Evolutionary conservation across 1,140 invertebrate species (phyloP), one percentile per base, ranked within the genome.

Genomic region (Diabrotica undecimpunctata): DNA sequence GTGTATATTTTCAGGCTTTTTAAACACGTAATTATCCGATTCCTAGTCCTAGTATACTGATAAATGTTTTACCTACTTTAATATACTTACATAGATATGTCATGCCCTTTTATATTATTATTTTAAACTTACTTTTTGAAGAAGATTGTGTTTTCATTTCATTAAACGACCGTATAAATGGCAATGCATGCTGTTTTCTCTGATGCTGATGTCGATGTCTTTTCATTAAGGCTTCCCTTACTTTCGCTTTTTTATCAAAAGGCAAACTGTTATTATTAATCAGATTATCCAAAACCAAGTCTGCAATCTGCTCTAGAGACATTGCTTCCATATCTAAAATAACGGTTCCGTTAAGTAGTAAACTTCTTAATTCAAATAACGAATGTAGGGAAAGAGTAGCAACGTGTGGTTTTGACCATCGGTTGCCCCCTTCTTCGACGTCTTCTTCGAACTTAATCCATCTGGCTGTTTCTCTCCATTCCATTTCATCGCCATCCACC

Each of bases 361-460:
- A 81, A 79, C 88, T 94, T 70, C 94, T 83, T 54, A 96, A 81
- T 80, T 96, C 94, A 78, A 96, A 96, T 1, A 96, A 83, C 0
- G 94, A 93, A 75, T 96, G 94, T 14, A 96, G 81, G 2, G 94
- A 95, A 36, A 97, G 81, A 0, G 94, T 96, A 10, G 93, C 94
- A 25, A 97, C 95, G 78, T 96, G 94, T 3, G 94, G 95, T 79
- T 97, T 97, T 6, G 93, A 95, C 94, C 94, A 97, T 57, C 94
- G 83, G 76, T 96, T 95, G 56, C 94, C 94, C 35, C 94, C 73
- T 81, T 96, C 93, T 80, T 96, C 94, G 0, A 96, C 94, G 76
- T 96, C 93, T 79, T 97, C 94, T 76, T 96, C 94, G 77, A 96
- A 96, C 78, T 96, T 96, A 54, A 97, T 93, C 94, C 94, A 96